A percentile compares a stretch with the other conserved stretches of the same genome.
These are phyloP conservation scores for Erpobdella octoculata DNA, from an alignment of 2,888 invertebrate species.

Conservation along the genomic window DNA sequence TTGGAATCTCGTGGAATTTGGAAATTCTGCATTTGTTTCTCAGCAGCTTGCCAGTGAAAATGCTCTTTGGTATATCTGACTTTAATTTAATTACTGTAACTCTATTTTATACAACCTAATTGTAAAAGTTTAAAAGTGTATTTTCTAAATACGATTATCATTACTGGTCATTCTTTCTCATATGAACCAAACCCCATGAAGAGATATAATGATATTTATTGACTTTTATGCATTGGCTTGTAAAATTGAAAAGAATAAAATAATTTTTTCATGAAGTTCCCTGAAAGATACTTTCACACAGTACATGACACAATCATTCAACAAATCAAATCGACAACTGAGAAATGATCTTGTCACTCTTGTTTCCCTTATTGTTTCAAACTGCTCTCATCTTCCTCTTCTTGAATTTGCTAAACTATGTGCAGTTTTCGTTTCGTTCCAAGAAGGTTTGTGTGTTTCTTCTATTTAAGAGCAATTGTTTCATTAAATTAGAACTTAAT, in stretches of 20 bases:
- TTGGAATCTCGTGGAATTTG: conserved; percentile 50
- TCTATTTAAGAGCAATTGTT: no score
- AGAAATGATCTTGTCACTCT: conserved; percentile 51
- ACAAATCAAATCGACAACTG: conserved; percentile 50
- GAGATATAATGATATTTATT: no score
- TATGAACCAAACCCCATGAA: no score
- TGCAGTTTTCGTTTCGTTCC: conserved; percentile 50
- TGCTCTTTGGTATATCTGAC: neutral
- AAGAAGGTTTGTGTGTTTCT: conserved; percentile 46
- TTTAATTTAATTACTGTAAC: no score
- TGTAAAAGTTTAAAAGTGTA: no score
- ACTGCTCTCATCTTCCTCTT: conserved; percentile 46
- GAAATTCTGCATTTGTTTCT: conserved; percentile 42
- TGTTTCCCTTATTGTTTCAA: conserved; percentile 44
- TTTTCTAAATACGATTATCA: no score
- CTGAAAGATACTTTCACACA: conserved; percentile 50
- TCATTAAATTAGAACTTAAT: neutral
- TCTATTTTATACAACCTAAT: no score
- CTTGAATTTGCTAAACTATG: conserved; percentile 51
- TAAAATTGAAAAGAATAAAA: no score
- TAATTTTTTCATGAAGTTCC: no score
- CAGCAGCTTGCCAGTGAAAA: conserved; percentile 41
- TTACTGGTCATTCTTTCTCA: no score
- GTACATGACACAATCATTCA: conserved; percentile 50
- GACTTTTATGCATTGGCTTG: no score